Base-by-base conservation (phyloP, 1,140 invertebrate species). In the Armadillidium nasatum region DNA sequence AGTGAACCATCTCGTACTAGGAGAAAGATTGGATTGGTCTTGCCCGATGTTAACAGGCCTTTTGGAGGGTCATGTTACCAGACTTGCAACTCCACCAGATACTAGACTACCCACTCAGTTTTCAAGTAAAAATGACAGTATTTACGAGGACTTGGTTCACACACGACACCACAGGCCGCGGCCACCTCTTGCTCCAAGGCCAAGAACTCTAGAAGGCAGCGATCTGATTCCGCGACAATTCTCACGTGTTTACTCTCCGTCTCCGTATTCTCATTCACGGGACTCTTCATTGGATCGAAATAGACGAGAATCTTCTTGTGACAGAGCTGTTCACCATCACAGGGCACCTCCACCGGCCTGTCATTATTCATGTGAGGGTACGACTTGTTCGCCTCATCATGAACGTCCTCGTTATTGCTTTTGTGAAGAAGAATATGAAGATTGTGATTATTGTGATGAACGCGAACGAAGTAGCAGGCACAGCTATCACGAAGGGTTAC, bases 401-500 rank as follows among this genome's bases (percentile, higher is more conserved):
- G 11, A 54, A 22, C 69, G 71, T n/a, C 68, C 44, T 44, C 73
- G 69, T 50, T 78, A 54, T 7, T 79, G 75, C 67, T 79, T 74
- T 74, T 79, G 78, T 71, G 78, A 79, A 10, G 78, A 79, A 6
- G 78, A 76, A 19, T 73, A 78, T 23, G 71, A 23, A 2, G 75
- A 68, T 4, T 79, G 73, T 46, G 78, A 79, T n/a, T 79, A 74
- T 43, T 79, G 78, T 33, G 78, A 79, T 44, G 78, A 79, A 45
- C 78, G 72, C 60, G 60, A 76, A 45, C 75, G 76, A 45, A 74
- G 76, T 45, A 74, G 76, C 33, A 71, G 78, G 15, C 78, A 79
- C 46, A 79, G 78, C 54, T 79, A 79, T 72, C 78, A 79, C 46
- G 78, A 79, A 21, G 78, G 78, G 4, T 72, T 79, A 19, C 78